A percentile compares a stretch with the other conserved stretches of the same genome.
Evolutionary conservation across 2,888 invertebrate genomes (phyloP).

Genomic region (Bellardia bayeri): DNA sequence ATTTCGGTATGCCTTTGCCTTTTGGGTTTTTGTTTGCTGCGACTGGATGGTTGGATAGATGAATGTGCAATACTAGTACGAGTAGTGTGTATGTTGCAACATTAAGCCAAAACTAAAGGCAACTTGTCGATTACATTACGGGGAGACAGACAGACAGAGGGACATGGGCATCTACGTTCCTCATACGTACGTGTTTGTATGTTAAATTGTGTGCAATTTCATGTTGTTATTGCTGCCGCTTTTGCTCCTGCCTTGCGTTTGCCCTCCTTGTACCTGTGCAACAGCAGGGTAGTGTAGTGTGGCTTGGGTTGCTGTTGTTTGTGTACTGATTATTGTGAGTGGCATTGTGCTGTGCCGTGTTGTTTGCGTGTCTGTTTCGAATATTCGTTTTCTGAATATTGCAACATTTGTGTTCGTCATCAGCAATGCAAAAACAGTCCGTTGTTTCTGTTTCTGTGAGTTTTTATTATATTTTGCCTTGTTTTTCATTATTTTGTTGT

Average conservation of each 20-base stretch:
- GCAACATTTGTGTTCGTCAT: conserved; percentile 66
- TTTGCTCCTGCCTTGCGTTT: conserved; percentile 25
- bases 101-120: conserved; percentile 45
- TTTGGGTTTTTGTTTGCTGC: conserved; percentile 25
- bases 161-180: conserved; percentile 11
- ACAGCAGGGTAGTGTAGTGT: neutral
- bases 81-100: too few relatives aligned
- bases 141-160: neutral
- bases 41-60: conserved; percentile 14
- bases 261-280: conserved; percentile 32
- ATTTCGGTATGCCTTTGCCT: conserved; percentile 29
- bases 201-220: conserved; percentile 60
- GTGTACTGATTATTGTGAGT: neutral
- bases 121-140: neutral
- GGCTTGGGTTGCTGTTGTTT: neutral
- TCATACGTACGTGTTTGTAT: conserved; percentile 64
- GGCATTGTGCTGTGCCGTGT: conserved; percentile 34
- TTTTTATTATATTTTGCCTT: conserved; percentile 45
- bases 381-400: conserved; percentile 57
- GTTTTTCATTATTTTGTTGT: conserved; percentile 37
- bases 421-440: conserved; percentile 23
- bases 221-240: conserved; percentile 44
- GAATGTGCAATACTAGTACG: neutral
- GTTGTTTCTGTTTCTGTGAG: conserved; percentile 34
- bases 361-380: conserved; percentile 64